A percentile compares a stretch with the other conserved stretches of the same genome.
These are phyloP conservation scores for Endomychus coccineus DNA, from an alignment of 2,888 invertebrate genomes.

Conservation along the genomic window DNA sequence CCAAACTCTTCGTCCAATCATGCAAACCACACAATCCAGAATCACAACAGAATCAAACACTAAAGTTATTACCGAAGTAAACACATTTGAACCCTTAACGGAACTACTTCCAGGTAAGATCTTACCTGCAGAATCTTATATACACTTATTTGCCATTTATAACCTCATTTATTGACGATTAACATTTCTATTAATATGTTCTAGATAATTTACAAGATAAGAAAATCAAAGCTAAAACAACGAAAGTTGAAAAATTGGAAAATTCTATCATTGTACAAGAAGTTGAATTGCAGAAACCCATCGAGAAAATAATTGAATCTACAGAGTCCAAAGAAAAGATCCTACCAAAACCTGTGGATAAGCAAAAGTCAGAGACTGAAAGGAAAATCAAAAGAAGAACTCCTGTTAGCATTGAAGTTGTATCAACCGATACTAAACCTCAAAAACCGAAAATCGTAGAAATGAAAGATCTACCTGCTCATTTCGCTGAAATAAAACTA, in stretches of 20 bases:
- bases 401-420: constrained; percentile 36
- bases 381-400: constrained; percentile 24
- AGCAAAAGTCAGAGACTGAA: no score
- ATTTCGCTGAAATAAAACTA: constrained; percentile 53
- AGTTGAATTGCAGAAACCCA: constrained; percentile 27
- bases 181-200: no score
- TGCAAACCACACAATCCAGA: no score
- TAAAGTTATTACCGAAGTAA: constrained; percentile 34
- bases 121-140: no score
- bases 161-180: no score
- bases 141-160: no score
- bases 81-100: constrained; percentile 34
- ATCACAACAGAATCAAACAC: constrained; percentile 28
- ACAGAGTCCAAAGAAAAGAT: no score
- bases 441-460: constrained; percentile 27
- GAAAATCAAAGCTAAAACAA: no score
- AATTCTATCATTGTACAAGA: constrained; percentile 43
- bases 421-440: constrained; percentile 20
- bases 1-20: no score
- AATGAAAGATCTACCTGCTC: constrained; percentile 45
- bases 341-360: no score
- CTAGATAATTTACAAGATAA: no score
- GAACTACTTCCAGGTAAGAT: constrained; percentile 33
- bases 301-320: constrained; percentile 18
- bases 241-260: constrained; percentile 28